Evolutionary conservation across 35 echinoderm and acorn worm genomes (phyloP), one percentile per base, ranked within the genome.

Genomic region (Patiria miniata): DNA sequence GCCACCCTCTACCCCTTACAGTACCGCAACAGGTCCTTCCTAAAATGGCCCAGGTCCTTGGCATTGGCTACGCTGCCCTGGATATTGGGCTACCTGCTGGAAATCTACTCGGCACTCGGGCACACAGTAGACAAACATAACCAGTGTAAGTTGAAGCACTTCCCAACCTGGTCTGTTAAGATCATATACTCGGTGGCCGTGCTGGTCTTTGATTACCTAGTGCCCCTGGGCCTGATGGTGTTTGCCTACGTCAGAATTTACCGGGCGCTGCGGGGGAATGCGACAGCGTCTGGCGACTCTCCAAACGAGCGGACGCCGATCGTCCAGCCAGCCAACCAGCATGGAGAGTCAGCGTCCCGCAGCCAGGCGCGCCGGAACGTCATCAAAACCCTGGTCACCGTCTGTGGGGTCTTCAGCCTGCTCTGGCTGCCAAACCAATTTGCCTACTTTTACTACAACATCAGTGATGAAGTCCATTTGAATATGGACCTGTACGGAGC

Each of bases 391-490:
- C 53, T 97, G 36, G 40, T 89, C 17, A 40, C 79, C 22, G 86
- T 97, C n/a, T 83, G 77, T 32, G 55, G 83, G 44, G 78, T 76
- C 36, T 97, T 83, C 53, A 26, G 81, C 7, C 81, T 97, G 38
- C 90, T 86, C 57, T 97, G 94, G 94, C 18, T 40, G 16, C 87
- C 87, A n/a, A 89, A 89, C 36, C 54, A 89, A 18, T 23, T 83
- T 2, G 37, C 37, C 23, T 47, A 40, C 30, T 73, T 82, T 21
- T 83, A 83, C 87, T 65, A 51, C 36, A 52, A 83, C 30, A 60
- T 89, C 16, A 83, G 81, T 21, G 30, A 42, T 4, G 79, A 42
- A 9, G 1, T 39, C 9, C 22, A 68, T 19, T 37, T 81, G 26
- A 40, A 81, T 21, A 58, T 53, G 7, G 55, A 52, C 7, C 29